Conservation (phyloP, 2,797 vertebrate species). For the Gastrophryne carolinensis region DNA sequence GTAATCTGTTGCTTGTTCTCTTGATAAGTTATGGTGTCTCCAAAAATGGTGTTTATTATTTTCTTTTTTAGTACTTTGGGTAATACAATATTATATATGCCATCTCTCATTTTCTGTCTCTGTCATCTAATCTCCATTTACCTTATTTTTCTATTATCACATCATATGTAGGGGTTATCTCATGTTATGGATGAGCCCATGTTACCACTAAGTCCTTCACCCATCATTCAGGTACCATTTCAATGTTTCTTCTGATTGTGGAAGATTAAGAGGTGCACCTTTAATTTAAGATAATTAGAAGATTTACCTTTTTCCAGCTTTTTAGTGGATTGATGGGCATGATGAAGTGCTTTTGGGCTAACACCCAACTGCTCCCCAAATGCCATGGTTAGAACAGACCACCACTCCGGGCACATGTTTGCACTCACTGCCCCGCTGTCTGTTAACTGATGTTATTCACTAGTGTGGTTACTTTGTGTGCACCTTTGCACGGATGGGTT, state of each 20-base stretch:
- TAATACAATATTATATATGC: conserved; percentile 2
- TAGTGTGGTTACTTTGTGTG: too few relatives aligned
- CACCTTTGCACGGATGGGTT: too few relatives aligned
- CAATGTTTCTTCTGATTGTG: conserved; percentile 40
- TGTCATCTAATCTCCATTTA: conserved; percentile 45
- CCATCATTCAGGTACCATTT: conserved; percentile 47
- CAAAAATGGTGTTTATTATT: background rate
- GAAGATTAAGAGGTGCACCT: conserved; percentile 24
- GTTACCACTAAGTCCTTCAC: conserved; percentile 52
- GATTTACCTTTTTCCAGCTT: conserved; percentile 4
- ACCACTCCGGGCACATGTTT: too few relatives aligned
- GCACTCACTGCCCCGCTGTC: too few relatives aligned
- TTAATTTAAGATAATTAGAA: background rate
- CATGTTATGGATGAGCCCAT: conserved; percentile 48
- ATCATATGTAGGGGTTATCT: conserved; percentile 51
- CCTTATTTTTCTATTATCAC: conserved; percentile 48
- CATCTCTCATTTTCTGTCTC: conserved; percentile 29
- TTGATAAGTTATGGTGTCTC: background rate
- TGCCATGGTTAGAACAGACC: too few relatives aligned
- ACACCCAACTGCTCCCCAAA: too few relatives aligned
- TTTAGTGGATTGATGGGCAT: too few relatives aligned
- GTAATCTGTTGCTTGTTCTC: background rate
- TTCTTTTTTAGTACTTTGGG: background rate
- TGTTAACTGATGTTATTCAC: too few relatives aligned
- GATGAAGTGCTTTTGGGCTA: too few relatives aligned